Evolutionary conservation across 2,888 invertebrate species (phyloP), one percentile per base, ranked within the genome.

Genomic region (Melangyna quadrimaculata): DNA sequence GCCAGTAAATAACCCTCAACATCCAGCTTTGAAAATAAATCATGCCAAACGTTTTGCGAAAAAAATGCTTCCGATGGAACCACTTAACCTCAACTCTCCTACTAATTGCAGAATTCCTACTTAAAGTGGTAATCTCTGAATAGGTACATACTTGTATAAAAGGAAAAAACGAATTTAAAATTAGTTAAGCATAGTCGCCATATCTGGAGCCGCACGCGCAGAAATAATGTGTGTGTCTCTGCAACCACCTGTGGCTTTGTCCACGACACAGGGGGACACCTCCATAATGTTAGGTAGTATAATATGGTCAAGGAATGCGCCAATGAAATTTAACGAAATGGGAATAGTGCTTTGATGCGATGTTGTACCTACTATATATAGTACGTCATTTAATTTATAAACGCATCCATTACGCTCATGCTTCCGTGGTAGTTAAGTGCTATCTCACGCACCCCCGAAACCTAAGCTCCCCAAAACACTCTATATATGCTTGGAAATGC

Each of bases 341-440:
- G 32, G 4, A 57, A 72, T 67, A 43, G 65, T 55, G 32, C 29
- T 51, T 37, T 61, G n/a, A n/a, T n/a, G 32, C 14, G 53, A 45
- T n/a, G 53, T 57, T 57, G 32, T 57, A n/a, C n/a, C n/a, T n/a
- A n/a, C n/a, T n/a, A n/a, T n/a, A n/a, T 57, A 35, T 55, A 29
- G 5, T 69, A 78, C 61, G 69, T 78, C 78, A 78, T 69, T 83
- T 83, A 74, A 79, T 83, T 79, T 79, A 79, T 45, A 78, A 79
- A 79, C 70, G 77, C 69, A 73, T 81, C 86, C 72, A 77, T 86
- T 81, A 53, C 78, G 32, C 78, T 78, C 67, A 77, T 80, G 72
- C 86, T 86, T 86, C 86, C 86, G 77, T 37, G 55, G 81, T 70
- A 86, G 81, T 81, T 81, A 86, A 81, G 86, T 81, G 77, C 81